Evolutionary conservation across 2,797 vertebrate species (phyloP), one percentile per base, ranked within the genome.

Genomic region (Scolopax bukidnonensis): DNA sequence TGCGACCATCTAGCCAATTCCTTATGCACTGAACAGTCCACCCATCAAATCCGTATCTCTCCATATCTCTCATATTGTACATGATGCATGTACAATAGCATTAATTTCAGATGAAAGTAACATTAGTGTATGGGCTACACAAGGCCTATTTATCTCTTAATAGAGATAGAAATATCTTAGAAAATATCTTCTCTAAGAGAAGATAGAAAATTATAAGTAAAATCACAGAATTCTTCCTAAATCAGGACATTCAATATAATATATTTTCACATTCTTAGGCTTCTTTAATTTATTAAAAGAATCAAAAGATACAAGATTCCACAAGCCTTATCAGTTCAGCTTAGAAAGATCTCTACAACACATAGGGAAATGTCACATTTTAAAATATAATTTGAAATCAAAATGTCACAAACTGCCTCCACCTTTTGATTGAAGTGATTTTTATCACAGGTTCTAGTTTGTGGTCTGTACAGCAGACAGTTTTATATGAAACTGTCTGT

Each of bases 321-420:
- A 32, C 45, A 48, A 86, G 63, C 24, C 75, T 79, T 59, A 73
- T 61, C 59, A 54, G 36, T 36, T 77, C 65, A 88, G 25, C 79
- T 73, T 57, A 65, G 43, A 91, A 87, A 86, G 74, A 59, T 15
- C 27, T 95, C 51, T 65, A 17, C 2, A 3, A 86, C 23, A 75
- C 30, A 65, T 8, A 78, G 4, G 6, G n/a, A 92, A 81, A 93
- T 82, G 50, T n/a, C 69, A 89, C 4, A 25, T 79, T 94, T 90
- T 54, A 81, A 93, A 89, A 89, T 60, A 65, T 24, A 82, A 63
- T 82, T 82, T 93, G 76, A 73, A 59, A 86, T 78, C 77, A 91
- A 93, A 96, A 94, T 87, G 36, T 61, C 74, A 84, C 67, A 79
- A 93, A 84, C 40, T 78, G 69, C 54, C 80, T 79, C 54, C 27